phyloP scores from a whole-genome alignment of 2,797 vertebrate genomes.

The Mallotus villosus region DNA sequence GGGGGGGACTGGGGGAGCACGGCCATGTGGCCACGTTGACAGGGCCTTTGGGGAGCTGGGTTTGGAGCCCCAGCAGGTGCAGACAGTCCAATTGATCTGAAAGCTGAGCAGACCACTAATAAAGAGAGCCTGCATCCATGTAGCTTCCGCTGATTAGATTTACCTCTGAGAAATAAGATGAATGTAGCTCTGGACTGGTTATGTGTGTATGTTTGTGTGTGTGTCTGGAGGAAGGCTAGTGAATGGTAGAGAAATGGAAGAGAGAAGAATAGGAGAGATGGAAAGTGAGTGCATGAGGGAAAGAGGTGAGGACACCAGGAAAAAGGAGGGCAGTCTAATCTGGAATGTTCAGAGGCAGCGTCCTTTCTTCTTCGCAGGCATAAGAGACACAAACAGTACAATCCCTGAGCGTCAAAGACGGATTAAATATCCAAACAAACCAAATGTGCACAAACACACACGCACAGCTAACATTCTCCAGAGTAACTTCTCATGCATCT shows the following conservation, averaged over 20 bases:
- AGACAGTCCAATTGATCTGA: constrained; percentile 43
- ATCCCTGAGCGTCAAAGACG: constrained; percentile 11
- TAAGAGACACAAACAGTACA: constrained; percentile 27
- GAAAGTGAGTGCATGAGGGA: background rate
- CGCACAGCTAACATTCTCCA: constrained; percentile 4
- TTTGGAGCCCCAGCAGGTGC: constrained; percentile 7
- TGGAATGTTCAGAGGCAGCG: constrained; percentile 5
- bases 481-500: constrained; percentile 22
- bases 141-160: constrained; percentile 45
- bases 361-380: constrained; percentile 17
- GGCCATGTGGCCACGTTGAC: background rate
- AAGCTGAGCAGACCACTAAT: constrained; percentile 46
- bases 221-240: background rate
- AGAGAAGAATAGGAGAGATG: background rate
- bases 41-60: background rate
- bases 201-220: background rate
- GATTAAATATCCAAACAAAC: constrained; percentile 21
- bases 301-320: background rate
- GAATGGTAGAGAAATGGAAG: background rate
- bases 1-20: too few species aligned
- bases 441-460: constrained; percentile 25
- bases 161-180: constrained; percentile 32
- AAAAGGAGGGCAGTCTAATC: background rate
- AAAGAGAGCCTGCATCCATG: constrained; percentile 45
- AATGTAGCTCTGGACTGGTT: constrained; percentile 17